These are phyloP conservation scores for Hydriomena furcata DNA, from an alignment of 2,888 invertebrate genomes.

Conservation along the genomic window DNA sequence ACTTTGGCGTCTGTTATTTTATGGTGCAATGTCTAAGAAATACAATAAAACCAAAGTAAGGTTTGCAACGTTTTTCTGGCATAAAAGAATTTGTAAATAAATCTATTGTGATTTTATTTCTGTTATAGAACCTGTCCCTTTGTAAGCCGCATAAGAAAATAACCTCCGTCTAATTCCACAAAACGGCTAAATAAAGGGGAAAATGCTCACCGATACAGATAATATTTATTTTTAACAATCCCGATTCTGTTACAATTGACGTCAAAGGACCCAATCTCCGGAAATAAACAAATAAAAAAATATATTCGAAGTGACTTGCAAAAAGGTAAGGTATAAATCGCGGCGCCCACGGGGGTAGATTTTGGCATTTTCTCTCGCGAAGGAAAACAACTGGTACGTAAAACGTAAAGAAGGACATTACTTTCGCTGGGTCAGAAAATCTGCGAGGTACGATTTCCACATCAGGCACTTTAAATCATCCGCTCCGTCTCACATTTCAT, in stretches of 20 bases:
- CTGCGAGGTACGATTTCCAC: constrained; percentile 79
- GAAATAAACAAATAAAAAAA: constrained; percentile 78
- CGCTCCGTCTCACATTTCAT: constrained; percentile 81
- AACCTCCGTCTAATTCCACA: constrained; percentile 25
- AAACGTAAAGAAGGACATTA: constrained; percentile 78
- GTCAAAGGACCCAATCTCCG: constrained; percentile 76
- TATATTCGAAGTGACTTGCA: constrained; percentile 69
- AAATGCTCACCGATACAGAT: constrained; percentile 43
- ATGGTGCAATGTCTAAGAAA: constrained; percentile 5
- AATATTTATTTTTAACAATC: constrained; percentile 63
- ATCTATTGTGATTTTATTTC: neutral
- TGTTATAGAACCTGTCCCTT: neutral
- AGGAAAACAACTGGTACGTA: constrained; percentile 79
- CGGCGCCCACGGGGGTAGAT: constrained; percentile 68
- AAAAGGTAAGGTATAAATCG: constrained; percentile 74
- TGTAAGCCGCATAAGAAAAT: constrained; percentile 21
- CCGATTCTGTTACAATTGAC: constrained; percentile 67
- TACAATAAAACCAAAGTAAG: neutral
- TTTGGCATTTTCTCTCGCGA: constrained; percentile 68
- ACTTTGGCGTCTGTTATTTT: constrained; percentile 25
- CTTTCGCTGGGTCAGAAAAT: constrained; percentile 81
- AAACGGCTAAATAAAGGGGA: constrained; percentile 51
- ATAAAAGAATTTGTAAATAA: neutral
- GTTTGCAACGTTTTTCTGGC: neutral
- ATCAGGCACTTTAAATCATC: constrained; percentile 82